phyloP scores from a whole-genome alignment of 1,140 invertebrate genomes.

The Calosoma granatense region DNA sequence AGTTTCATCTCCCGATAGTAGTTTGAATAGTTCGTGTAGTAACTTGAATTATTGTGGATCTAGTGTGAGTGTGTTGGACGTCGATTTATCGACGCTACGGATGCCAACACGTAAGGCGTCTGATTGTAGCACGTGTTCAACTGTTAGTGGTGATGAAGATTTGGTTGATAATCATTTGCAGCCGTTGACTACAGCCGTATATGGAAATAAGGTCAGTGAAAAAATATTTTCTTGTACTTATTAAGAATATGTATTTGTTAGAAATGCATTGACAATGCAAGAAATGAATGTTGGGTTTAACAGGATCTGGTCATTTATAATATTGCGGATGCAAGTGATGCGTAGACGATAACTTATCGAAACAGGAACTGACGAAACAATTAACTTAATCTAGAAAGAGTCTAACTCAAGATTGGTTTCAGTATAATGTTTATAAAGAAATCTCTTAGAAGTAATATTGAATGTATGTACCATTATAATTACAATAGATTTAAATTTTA shows the following conservation, averaged over 20 bases:
- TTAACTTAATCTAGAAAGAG: no score
- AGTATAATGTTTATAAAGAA: no score
- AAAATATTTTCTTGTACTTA: constrained; percentile 2
- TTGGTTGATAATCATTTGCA: constrained; percentile 33
- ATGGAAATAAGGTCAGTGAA: constrained; percentile 36
- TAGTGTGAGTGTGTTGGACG: constrained; percentile 43
- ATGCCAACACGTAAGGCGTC: constrained; percentile 48
- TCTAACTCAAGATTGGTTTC: no score
- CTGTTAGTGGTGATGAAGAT: constrained; percentile 57
- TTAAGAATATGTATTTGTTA: not conserved
- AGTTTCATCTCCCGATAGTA: constrained; percentile 35
- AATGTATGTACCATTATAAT: no score
- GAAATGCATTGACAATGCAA: no score
- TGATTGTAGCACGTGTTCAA: constrained; percentile 51
- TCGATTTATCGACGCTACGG: constrained; percentile 37
- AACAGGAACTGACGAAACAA: no score
- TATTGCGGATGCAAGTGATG: no score
- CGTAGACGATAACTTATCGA: no score
- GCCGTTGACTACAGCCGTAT: constrained; percentile 16
- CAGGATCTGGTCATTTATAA: no score
- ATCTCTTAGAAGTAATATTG: no score
- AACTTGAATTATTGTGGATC: constrained; percentile 46
- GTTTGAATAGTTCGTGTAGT: constrained; percentile 52
- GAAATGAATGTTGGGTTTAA: no score
- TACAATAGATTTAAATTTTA: no score